Percentiles rank a stretch among this genome's conserved stretches.
These are phyloP conservation scores for Epinephelus cyanopodus DNA, from an alignment of 2,113 vertebrate species.

Conservation along the genomic window DNA sequence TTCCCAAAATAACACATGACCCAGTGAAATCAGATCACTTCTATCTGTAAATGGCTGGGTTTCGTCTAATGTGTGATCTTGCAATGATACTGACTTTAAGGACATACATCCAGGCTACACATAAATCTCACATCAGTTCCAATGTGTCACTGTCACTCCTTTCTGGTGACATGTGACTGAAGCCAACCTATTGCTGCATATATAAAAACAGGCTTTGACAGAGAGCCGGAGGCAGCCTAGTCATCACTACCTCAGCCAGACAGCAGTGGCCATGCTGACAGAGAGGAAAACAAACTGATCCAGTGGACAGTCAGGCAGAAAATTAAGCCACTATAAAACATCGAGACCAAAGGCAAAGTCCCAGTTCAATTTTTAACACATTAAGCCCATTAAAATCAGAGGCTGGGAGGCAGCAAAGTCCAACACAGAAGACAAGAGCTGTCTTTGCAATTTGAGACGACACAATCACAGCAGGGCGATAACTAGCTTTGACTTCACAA, in stretches of 20 bases:
- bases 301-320: slow-evolving; percentile 22
- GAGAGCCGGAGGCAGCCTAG: slow-evolving; percentile 13
- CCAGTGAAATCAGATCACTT: slow-evolving; percentile 11
- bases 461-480: not conserved
- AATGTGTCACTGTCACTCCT: slow-evolving; percentile 17
- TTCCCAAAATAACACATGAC: slow-evolving; percentile 15
- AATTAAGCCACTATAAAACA: slow-evolving; percentile 21
- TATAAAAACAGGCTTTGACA: slow-evolving; percentile 40
- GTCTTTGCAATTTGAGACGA: slow-evolving; percentile 1
- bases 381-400: slow-evolving; percentile 35
- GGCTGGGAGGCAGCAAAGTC: slow-evolving; percentile 1
- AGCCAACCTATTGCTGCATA: slow-evolving; percentile 8
- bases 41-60: slow-evolving; percentile 5
- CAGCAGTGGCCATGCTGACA: slow-evolving; percentile 36
- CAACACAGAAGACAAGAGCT: not conserved
- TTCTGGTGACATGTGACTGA: slow-evolving; percentile 1
- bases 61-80: not conserved
- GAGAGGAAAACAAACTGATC: slow-evolving; percentile 15
- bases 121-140: not conserved
- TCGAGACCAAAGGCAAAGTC: not conserved
- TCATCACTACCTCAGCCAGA: slow-evolving; percentile 39
- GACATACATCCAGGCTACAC: not conserved
- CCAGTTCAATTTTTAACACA: slow-evolving; percentile 51
- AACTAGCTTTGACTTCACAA: not conserved
- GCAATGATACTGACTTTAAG: not conserved